phyloP scores from a whole-genome alignment of 2,113 vertebrate genomes.

The Trichechus manatus region DNA sequence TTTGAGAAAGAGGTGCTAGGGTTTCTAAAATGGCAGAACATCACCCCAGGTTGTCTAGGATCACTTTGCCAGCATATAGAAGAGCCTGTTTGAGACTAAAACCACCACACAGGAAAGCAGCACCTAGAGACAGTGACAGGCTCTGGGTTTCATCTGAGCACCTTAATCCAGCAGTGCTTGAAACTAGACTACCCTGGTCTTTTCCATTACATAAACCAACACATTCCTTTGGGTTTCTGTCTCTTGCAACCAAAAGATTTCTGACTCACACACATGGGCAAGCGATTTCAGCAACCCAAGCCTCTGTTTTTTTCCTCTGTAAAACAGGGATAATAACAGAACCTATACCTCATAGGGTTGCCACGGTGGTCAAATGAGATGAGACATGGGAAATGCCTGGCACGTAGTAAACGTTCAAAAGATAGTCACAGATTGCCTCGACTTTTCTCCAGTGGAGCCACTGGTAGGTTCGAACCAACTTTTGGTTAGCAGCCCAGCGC shows the following conservation, averaged over 20 bases:
- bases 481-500: too few species aligned
- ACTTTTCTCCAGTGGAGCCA: too few species aligned
- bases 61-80: background rate
- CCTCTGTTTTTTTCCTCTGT: background rate
- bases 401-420: accelerated
- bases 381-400: background rate
- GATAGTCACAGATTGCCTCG: too few species aligned
- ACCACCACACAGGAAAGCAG: background rate
- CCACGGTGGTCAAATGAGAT: background rate
- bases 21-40: background rate
- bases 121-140: background rate
- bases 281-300: background rate
- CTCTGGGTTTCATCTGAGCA: background rate
- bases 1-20: background rate
- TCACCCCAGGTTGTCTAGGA: background rate
- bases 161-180: background rate
- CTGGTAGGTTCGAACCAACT: too few species aligned
- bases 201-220: background rate
- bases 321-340: background rate
- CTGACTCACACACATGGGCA: background rate
- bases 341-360: background rate
- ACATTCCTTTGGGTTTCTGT: background rate
- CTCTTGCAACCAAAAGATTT: background rate
- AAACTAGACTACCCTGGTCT: background rate
- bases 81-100: background rate